Evolutionary conservation across 2,888 invertebrate genomes (phyloP).

Genomic region (Pterostichus madidus): DNA sequence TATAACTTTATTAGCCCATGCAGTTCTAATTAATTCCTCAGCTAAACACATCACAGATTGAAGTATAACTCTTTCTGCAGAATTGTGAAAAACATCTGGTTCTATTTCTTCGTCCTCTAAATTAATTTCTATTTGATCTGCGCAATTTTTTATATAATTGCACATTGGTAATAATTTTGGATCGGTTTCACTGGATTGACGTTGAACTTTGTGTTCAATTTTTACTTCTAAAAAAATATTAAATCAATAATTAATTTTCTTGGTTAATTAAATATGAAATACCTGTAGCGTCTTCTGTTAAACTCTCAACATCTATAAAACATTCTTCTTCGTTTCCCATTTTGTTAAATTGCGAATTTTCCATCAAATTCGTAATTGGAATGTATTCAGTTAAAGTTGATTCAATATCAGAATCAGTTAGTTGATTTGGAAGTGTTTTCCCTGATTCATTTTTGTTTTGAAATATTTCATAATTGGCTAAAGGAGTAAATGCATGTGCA

Average conservation of each 20-base stretch:
- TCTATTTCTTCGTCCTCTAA: conserved; percentile 77
- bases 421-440: conserved; percentile 65
- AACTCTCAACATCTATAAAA: conserved; percentile 52
- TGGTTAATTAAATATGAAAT: neutral
- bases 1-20: conserved; percentile 72
- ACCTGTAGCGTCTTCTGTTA: conserved; percentile 44
- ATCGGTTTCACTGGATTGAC: conserved; percentile 68
- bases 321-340: conserved; percentile 52
- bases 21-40: conserved; percentile 77
- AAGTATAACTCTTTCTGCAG: conserved; percentile 78
- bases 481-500: conserved; percentile 77
- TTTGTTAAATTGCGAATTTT: conserved; percentile 24
- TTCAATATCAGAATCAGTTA: neutral
- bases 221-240: conserved; percentile 25
- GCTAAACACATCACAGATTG: conserved; percentile 79
- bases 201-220: conserved; percentile 1
- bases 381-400: conserved; percentile 56
- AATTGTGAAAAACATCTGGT: conserved; percentile 76
- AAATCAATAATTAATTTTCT: neutral
- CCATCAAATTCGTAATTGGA: conserved; percentile 48
- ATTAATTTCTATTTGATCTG: conserved; percentile 77
- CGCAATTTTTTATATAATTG: conserved; percentile 76
- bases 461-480: conserved; percentile 71
- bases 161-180: conserved; percentile 73
- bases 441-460: conserved; percentile 67